phyloP scores from a whole-genome alignment of 2,113 vertebrate genomes.

The Aplodontia rufa region DNA sequence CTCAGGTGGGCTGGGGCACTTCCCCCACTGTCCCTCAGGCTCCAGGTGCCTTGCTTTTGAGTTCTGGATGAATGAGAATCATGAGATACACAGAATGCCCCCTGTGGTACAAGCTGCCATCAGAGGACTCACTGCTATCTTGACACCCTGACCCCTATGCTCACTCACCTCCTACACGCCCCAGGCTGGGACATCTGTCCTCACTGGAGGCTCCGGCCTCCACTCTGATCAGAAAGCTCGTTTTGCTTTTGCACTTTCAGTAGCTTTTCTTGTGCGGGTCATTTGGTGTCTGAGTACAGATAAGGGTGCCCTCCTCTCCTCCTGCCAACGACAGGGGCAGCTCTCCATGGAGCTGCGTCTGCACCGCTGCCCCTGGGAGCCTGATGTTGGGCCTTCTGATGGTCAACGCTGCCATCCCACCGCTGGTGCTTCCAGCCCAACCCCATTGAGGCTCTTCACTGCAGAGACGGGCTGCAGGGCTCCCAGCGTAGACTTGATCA shows the following conservation, averaged over 20 bases:
- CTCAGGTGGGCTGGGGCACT: fast-evolving
- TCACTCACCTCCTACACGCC: background rate
- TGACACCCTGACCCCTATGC: fast-evolving
- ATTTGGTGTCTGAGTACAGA: fast-evolving
- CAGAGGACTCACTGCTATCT: fast-evolving
- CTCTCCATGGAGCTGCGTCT: fast-evolving
- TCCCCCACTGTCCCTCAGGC: no score
- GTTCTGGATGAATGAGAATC: background rate
- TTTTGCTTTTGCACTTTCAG: fast-evolving
- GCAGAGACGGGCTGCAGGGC: background rate
- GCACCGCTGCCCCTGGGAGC: background rate
- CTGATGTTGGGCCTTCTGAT: no score
- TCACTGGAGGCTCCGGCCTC: fast-evolving
- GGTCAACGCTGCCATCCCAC: no score
- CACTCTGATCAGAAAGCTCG: fast-evolving
- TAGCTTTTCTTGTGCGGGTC: fast-evolving
- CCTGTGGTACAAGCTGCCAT: no score
- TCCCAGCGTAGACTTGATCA: fast-evolving
- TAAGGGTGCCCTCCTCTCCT: fast-evolving
- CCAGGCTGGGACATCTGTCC: no score
- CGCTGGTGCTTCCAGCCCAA: fast-evolving
- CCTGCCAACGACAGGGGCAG: background rate
- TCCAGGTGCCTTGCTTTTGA: background rate
- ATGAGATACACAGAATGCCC: background rate
- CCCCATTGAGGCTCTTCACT: no score